Evolutionary conservation across 2,113 vertebrate genomes (phyloP).

Genomic region (Arvicanthis niloticus): DNA sequence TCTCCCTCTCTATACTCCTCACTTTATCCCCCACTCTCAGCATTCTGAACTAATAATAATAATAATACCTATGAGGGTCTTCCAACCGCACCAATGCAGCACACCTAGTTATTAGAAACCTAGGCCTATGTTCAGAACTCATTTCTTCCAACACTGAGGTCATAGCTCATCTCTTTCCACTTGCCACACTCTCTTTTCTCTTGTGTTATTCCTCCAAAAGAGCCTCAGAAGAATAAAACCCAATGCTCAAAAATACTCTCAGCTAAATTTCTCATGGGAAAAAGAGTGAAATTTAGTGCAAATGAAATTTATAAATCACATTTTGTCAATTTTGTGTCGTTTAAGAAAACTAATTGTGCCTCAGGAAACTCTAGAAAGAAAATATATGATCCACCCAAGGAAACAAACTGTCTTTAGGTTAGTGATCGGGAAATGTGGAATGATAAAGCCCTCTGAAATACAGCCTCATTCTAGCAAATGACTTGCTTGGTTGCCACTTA

Average conservation of each 20-base stretch:
- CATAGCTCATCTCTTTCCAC: conserved; percentile 26
- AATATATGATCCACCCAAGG: conserved; percentile 38
- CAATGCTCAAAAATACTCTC: not conserved
- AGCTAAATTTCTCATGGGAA: conserved; percentile 35
- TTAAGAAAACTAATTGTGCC: conserved; percentile 69
- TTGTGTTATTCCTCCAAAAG: conserved; percentile 48
- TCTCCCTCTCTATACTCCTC: not conserved
- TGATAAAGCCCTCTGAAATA: conserved; percentile 59
- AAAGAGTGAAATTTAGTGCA: conserved; percentile 61
- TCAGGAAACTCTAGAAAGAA: conserved; percentile 52
- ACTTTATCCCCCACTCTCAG: not conserved
- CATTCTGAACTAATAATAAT: conserved; percentile 25
- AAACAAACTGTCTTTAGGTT: conserved; percentile 60
- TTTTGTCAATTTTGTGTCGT: conserved; percentile 60
- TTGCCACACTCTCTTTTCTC: conserved; percentile 23
- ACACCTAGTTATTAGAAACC: conserved; percentile 35
- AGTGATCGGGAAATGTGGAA: not conserved
- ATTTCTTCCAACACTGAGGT: conserved; percentile 11
- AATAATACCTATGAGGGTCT: not conserved
- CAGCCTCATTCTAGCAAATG: conserved; percentile 55
- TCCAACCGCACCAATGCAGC: not conserved
- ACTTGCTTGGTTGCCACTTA: conserved; percentile 63
- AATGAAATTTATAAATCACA: conserved; percentile 67
- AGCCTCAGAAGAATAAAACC: conserved; percentile 32
- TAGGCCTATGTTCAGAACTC: conserved; percentile 16